A percentile compares a stretch with the other conserved stretches of the same genome.
Conservation (phyloP, 2,797 vertebrate species). For the Chloroceryle inda region DNA sequence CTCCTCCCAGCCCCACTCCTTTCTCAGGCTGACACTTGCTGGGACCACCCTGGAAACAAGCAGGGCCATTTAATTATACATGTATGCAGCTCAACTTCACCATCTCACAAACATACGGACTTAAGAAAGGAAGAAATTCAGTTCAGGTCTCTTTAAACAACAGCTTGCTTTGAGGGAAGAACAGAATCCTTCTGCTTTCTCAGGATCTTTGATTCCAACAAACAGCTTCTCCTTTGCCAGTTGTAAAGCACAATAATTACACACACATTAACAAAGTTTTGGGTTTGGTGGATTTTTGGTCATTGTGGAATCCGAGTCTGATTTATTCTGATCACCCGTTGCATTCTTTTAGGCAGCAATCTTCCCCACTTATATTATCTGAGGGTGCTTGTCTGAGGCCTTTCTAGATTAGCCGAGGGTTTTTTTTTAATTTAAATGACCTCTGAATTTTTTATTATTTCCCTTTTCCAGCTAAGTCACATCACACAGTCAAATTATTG, state of each 20-base stretch:
- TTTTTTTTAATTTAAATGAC: not conserved
- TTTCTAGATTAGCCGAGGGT: not conserved
- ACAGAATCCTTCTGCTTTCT: not conserved
- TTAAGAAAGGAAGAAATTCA: not conserved
- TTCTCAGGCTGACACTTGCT: not conserved
- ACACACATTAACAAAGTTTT: not conserved
- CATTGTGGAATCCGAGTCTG: not conserved
- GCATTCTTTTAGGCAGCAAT: not conserved
- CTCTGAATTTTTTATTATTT: not conserved
- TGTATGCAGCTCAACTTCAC: not conserved
- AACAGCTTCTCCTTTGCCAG: not conserved
- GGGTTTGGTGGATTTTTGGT: accelerated
- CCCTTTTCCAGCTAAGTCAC: not conserved
- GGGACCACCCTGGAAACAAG: accelerated
- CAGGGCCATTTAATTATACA: accelerated
- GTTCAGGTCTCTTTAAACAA: not conserved
- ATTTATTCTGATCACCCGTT: not conserved
- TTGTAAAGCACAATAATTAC: not conserved
- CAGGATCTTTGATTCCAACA: not conserved
- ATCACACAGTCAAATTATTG: not conserved
- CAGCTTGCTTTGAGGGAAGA: not conserved
- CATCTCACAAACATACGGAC: accelerated
- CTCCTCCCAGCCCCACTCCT: not conserved
- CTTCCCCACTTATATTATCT: not conserved
- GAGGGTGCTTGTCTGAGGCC: not conserved